Base-by-base conservation (phyloP, 2,888 invertebrate species). In the Catocala sponsa region DNA sequence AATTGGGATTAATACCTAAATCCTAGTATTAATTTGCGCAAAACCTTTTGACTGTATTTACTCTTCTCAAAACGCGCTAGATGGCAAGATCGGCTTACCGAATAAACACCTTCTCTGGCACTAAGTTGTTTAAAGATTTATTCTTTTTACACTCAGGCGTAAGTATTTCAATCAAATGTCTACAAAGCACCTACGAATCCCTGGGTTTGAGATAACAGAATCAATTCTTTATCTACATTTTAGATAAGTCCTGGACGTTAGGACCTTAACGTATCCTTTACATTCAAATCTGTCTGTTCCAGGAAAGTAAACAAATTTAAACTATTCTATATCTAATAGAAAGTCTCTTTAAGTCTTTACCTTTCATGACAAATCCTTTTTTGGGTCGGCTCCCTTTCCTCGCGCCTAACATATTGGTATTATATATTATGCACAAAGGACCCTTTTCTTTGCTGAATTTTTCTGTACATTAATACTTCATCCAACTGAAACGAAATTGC, bases 321-420 rank as follows among this genome's bases (percentile, higher is more conserved):
- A 47, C 41, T 13, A 44, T 49, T 46, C 35, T 44, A 44, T 50
- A 25, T 38, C 46, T 47, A 51, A 33, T 41, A 44, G 13, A 55
- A 61, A 51, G 38, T 50, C 55, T 35, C 13, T 51, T 12, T 49
- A 54, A 42, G 59, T 59, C 52, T 63, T 69, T 66, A 47, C 54
- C 53, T 63, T 56, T 60, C 51, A 60, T 57, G 63, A 53, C 63
- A 63, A 69, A 69, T 66, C 63, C 63, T 38, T 47, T 69, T 69
- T 61, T 42, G 61, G 66, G 65, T 55, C 62, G 54, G 12, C 47
- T 47, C 9, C 10, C 43, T 47, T 49, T 38, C 38, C 47, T 53
- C 59, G 33, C 42, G 10, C 35, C 62, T 15, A 38, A 38, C 35
- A 38, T 38, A 38, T 38, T 38, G 35, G 35, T 2, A 38, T 38